phyloP scores from a whole-genome alignment of 2,797 vertebrate species.

The Siniperca undulata region DNA sequence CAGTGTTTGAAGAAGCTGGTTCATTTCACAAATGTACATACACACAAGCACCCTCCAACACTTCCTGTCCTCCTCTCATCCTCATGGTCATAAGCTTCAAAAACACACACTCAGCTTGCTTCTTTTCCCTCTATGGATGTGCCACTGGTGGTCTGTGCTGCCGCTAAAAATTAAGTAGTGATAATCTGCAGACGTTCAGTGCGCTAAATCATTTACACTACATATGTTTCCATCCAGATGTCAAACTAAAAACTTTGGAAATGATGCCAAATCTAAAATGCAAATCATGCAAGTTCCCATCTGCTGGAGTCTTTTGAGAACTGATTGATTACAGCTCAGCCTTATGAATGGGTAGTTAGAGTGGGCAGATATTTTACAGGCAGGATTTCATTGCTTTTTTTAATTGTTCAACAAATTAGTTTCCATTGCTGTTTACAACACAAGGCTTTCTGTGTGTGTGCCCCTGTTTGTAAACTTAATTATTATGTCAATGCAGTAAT shows the following conservation, averaged over 20 bases:
- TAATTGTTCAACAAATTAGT: not conserved
- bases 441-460: not conserved
- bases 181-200: constrained; percentile 46
- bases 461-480: not conserved
- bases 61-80: not conserved
- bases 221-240: constrained; percentile 46
- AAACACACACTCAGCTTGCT: constrained; percentile 37
- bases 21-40: constrained; percentile 49
- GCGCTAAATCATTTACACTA: constrained; percentile 32
- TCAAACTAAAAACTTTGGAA: constrained; percentile 12
- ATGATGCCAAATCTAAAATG: constrained; percentile 40
- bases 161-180: constrained; percentile 38
- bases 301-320: constrained; percentile 34
- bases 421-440: not conserved
- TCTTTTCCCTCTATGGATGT: not conserved
- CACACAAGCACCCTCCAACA: constrained; percentile 16
- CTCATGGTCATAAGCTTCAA: constrained; percentile 37
- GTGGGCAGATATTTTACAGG: constrained; percentile 4
- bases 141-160: not conserved
- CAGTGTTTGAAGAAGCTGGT: constrained; percentile 58
- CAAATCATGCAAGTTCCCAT: constrained; percentile 44
- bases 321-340: constrained; percentile 18
- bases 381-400: constrained; percentile 2
- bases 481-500: not conserved
- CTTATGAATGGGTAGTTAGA: not conserved